phyloP scores from a whole-genome alignment of 2,797 vertebrate genomes.

The Gastrophryne carolinensis region DNA sequence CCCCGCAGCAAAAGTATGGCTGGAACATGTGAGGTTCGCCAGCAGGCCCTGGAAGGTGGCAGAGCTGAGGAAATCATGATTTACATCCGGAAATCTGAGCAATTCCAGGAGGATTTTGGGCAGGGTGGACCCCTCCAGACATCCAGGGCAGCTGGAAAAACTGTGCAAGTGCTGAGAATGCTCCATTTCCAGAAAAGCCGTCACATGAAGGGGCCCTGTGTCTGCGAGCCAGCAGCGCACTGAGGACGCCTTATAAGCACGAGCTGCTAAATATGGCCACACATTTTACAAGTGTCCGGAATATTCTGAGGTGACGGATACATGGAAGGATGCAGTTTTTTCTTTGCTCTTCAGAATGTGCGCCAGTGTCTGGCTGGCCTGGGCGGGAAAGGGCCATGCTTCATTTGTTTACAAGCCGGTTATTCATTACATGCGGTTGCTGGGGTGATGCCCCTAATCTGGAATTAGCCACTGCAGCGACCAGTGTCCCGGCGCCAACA shows the following conservation, averaged over 20 bases:
- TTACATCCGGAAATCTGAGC: neutral
- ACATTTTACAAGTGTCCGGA: neutral
- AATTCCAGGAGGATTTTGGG: neutral
- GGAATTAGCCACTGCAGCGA: neutral
- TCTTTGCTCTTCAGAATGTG: neutral
- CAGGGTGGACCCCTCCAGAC: slow-evolving; percentile 12
- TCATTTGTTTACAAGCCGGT: slow-evolving; percentile 31
- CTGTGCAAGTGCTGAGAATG: neutral
- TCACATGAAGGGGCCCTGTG: slow-evolving; percentile 23
- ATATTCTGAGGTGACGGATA: neutral
- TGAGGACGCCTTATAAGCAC: neutral
- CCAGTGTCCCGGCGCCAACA: neutral
- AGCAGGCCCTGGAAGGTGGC: too few relatives aligned
- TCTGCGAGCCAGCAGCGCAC: slow-evolving; percentile 6
- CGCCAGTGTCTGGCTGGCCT: slow-evolving; percentile 21
- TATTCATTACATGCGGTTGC: slow-evolving; percentile 29
- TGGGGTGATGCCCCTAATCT: slow-evolving; percentile 13
- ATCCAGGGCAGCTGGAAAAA: slow-evolving; percentile 8
- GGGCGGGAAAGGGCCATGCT: neutral
- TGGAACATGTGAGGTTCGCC: too few relatives aligned
- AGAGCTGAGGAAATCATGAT: neutral
- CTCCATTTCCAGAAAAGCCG: neutral
- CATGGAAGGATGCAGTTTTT: slow-evolving; percentile 16
- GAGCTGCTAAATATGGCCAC: neutral
- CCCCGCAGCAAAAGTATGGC: too few relatives aligned